Evolutionary conservation across 2,113 vertebrate genomes (phyloP), one percentile per base, ranked within the genome.

Genomic region (Choloepus hoffmanni): DNA sequence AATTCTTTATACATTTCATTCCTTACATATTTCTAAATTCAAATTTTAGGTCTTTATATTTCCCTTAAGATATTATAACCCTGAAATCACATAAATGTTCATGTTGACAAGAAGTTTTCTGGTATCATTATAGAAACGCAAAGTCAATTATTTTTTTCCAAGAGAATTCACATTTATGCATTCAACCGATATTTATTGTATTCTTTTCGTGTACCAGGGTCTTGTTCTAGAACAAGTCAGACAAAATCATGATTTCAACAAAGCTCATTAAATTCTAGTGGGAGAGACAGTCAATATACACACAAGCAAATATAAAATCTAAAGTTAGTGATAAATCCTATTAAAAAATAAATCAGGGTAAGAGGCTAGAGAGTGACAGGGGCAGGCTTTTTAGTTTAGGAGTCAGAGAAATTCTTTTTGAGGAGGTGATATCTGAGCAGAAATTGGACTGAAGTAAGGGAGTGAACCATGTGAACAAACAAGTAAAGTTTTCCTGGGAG

Each of bases 91-190:
- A 14, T 74, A 70, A 85, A 84, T 58, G 74, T 82, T 90, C 24
- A 81, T 70, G 67, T 85, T 36, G 83, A 8, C 16, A 67, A 81
- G 26, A 33, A 65, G 67, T 73, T 96, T 63, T 93, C 62, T 78
- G 62, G 11, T 84, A 74, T 15, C 63, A 77, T 11, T 95, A 40
- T 9, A 83, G 70, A 96, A 48, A 77, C 65, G 48, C 78, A 70
- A 76, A 89, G 33, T 43, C 33, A 70, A 50, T 26, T 85, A 62
- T n/a, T 90, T 94, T 92, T 68, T 85, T 79, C 83, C 43, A 74
- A 63, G n/a, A 89, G 2, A 92, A 95, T 91, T 93, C 45, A 91
- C 23, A 73, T 70, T 88, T n/a, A 63, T 77, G 72, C 23, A 60
- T 85, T 76, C 8, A 70, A 79, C 7, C 88, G 16, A 40, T 43